Evolutionary conservation across 2,113 vertebrate genomes (phyloP).

Genomic region (Egretta garzetta): DNA sequence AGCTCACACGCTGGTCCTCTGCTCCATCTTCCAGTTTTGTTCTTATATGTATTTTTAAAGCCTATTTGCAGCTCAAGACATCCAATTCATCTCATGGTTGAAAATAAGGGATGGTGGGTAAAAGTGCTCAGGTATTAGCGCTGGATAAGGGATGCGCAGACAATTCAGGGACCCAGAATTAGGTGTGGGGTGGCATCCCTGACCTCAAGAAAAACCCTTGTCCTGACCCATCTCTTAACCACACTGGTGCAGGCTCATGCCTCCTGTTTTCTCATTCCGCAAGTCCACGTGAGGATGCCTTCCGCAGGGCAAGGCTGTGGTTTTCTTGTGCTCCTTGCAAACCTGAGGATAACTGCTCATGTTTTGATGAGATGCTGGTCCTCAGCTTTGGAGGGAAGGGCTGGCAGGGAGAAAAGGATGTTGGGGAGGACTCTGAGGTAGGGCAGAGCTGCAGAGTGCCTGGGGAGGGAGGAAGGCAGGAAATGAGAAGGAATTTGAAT

Average conservation of each 20-base stretch:
- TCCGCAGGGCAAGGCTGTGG: fast-evolving
- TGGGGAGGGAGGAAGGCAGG: not conserved
- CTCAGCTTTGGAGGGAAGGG: not conserved
- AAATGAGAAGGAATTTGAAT: not conserved
- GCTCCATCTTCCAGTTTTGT: not conserved
- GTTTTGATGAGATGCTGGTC: not conserved
- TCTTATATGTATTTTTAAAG: not conserved
- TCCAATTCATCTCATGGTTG: not conserved
- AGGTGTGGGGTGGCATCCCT: not conserved
- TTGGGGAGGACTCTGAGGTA: not conserved
- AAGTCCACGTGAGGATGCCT: not conserved
- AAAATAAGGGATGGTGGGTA: not conserved
- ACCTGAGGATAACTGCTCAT: not conserved
- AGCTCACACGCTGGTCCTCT: not conserved
- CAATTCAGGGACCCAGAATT: not conserved
- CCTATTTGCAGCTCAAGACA: not conserved
- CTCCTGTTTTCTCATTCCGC: not conserved
- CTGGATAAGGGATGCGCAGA: not conserved
- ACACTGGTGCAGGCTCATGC: not conserved
- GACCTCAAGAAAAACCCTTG: not conserved
- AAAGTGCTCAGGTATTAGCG: not conserved
- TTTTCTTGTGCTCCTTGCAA: not conserved
- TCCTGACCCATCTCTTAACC: not conserved
- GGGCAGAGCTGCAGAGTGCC: not conserved
- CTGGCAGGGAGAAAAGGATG: not conserved